A percentile compares a stretch with the other conserved stretches of the same genome.
Evolutionary conservation across 2,113 vertebrate species (phyloP).

Genomic region (Lamprologus callipterus): DNA sequence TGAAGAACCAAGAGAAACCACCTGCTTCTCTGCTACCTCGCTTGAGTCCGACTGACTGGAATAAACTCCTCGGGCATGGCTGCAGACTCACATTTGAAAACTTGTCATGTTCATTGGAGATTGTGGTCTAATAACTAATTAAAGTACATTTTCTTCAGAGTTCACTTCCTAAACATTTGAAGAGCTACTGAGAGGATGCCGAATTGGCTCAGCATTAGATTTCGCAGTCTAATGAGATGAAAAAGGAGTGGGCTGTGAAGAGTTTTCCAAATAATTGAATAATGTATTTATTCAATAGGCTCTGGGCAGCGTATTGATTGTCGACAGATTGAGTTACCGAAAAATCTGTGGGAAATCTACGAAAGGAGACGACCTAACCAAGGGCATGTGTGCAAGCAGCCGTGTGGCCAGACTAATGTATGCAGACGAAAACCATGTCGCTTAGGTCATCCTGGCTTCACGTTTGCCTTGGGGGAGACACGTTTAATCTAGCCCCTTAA

Average conservation of each 20-base stretch:
- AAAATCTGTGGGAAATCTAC: conserved; percentile 57
- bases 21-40: conserved; percentile 47
- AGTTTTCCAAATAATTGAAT: conserved; percentile 55
- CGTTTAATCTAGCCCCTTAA: conserved; percentile 9
- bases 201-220: background rate
- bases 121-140: background rate
- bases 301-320: conserved; percentile 60
- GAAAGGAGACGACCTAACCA: conserved; percentile 55
- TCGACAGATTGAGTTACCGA: conserved; percentile 60
- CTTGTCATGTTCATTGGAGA: background rate
- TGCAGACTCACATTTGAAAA: background rate
- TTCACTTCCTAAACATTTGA: background rate
- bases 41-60: background rate
- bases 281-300: conserved; percentile 67
- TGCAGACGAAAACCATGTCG: conserved; percentile 34
- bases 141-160: background rate
- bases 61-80: background rate
- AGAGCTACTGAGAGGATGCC: background rate
- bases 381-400: conserved; percentile 59
- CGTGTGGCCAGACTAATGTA: conserved; percentile 42
- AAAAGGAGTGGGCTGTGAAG: background rate
- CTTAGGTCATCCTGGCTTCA: conserved; percentile 43
- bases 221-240: conserved; percentile 3
- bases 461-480: conserved; percentile 21
- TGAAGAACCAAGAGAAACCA: conserved; percentile 44